These are phyloP conservation scores for Aphyosemion australe DNA, from an alignment of 2,113 vertebrate species.

Conservation along the genomic window DNA sequence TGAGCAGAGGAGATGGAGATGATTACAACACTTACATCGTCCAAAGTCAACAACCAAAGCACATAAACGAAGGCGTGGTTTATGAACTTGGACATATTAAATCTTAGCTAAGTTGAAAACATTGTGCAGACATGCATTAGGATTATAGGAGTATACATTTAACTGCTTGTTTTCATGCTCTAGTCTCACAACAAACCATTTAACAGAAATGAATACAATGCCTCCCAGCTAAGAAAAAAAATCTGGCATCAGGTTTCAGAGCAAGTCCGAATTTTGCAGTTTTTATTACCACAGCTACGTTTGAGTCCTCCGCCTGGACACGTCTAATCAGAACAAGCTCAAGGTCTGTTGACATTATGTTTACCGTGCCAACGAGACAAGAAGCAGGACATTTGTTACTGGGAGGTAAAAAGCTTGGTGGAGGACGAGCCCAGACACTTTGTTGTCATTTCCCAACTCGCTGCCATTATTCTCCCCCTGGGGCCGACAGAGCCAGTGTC, in stretches of 20 bases:
- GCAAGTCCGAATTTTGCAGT: conserved; percentile 6
- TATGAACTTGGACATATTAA: too few species aligned
- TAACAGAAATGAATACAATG: conserved; percentile 1
- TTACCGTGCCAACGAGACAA: conserved; percentile 18
- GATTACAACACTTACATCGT: too few species aligned
- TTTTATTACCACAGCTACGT: neutral
- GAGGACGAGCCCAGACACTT: conserved; percentile 25
- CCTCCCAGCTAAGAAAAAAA: conserved; percentile 1
- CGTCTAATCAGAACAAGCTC: conserved; percentile 4
- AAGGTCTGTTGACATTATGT: conserved; percentile 19
- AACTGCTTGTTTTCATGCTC: neutral
- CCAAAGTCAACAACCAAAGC: too few species aligned
- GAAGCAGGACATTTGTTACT: conserved; percentile 24
- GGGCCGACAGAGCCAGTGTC: conserved; percentile 44
- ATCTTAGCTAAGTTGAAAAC: too few species aligned
- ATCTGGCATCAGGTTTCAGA: neutral
- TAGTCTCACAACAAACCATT: neutral
- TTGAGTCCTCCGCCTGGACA: conserved; percentile 9
- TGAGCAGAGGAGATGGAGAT: too few species aligned
- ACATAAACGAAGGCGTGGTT: too few species aligned
- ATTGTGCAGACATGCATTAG: too few species aligned
- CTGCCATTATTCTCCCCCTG: conserved; percentile 28
- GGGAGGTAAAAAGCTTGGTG: conserved; percentile 28
- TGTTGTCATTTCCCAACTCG: conserved; percentile 22
- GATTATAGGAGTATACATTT: neutral